Base-by-base conservation (phyloP, 2,797 vertebrate species). In the Cheirogaleus major region DNA sequence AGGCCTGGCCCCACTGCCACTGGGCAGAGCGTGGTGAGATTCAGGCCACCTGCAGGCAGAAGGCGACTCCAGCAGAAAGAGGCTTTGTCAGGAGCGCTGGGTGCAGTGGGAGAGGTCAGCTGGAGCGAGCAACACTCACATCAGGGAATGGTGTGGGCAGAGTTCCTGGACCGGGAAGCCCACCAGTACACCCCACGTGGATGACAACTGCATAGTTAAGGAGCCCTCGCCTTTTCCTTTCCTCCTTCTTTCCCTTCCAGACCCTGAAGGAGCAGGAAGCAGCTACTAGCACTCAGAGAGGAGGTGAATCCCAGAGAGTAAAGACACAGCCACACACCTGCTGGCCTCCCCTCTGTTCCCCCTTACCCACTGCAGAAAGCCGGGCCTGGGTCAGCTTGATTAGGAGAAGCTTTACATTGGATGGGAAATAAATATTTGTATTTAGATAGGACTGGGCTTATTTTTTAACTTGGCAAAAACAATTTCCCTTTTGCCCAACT, bases 381-480 rank as follows among this genome's bases (percentile, higher is more conserved):
- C 17, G 45, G 25, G 76, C 69, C 32, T 50, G 23, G 2, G 17
- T 32, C 80, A 73, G 55, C n/a, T 2, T 22, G 10, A 70, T 12
- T 20, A 61, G 35, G n/a, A 76, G 55, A 50, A 59, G 50, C 22
- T 61, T 45, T 22, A 45, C 18, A 38, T 7, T 82, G 41, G 22
- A 41, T 50, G 32, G 43, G 63, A 72, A 57, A 14, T 9, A 72
- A 61, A 43, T 50, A 20, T 35, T 75, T 88, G 73, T 75, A 85
- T 82, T 79, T 67, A 67, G 35, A 86, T 55, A 52, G 18, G 30
- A 55, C 52, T 59, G 25, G 43, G 22, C 50, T 83, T 92, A 17
- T 38, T 69, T 82, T 82, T 78, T 41, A 87, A 87, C 87, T 73
- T 78, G 65, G 30, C 57, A 95, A 88, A 91, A 88, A 27, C 50